phyloP scores from a whole-genome alignment of 2,113 vertebrate genomes.

The Calidris pugnax region DNA sequence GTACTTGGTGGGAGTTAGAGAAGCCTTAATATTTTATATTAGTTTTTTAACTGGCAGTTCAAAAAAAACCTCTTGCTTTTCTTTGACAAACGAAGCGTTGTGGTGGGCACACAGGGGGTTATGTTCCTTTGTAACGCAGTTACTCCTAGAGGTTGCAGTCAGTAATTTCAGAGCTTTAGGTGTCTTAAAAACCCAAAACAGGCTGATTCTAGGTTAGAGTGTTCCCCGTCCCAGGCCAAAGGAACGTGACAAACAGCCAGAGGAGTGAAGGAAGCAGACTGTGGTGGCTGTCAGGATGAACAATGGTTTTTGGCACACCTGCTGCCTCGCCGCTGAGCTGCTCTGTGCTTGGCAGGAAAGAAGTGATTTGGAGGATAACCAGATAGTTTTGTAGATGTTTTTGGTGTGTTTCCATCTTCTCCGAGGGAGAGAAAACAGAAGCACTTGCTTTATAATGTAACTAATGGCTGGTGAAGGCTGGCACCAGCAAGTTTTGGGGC shows the following conservation, averaged over 20 bases:
- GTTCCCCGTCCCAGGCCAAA: neutral
- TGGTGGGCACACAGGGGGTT: neutral
- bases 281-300: conserved; percentile 45
- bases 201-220: neutral
- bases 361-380: conserved; percentile 34
- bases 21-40: neutral
- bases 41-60: neutral
- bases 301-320: conserved; percentile 60
- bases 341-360: conserved; percentile 13
- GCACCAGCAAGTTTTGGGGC: neutral
- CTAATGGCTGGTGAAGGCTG: neutral
- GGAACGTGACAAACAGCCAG: neutral
- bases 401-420: conserved; percentile 45
- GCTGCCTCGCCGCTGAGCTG: neutral
- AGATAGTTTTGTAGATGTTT: conserved; percentile 42
- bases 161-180: neutral
- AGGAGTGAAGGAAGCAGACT: conserved; percentile 29
- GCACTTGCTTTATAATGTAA: neutral
- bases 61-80: neutral
- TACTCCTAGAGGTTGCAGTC: neutral
- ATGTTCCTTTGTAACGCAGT: neutral
- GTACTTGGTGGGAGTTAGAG: neutral
- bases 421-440: conserved; percentile 12
- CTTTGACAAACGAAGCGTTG: neutral
- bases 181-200: neutral